These are phyloP conservation scores for Masticophis lateralis DNA, from an alignment of 2,797 vertebrate species.

Conservation along the genomic window DNA sequence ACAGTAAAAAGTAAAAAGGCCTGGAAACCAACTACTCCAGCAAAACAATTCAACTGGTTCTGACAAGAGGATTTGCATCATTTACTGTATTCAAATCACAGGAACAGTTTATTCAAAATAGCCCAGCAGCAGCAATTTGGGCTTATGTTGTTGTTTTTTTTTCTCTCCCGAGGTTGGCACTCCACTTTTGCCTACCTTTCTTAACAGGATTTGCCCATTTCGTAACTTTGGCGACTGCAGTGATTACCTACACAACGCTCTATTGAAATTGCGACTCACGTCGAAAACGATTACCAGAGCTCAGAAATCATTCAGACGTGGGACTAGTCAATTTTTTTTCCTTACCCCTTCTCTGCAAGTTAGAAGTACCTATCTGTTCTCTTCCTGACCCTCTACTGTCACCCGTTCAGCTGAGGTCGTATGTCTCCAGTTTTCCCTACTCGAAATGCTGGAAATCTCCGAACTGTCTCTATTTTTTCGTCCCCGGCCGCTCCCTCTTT, in stretches of 20 bases:
- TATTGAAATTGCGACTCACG: background rate
- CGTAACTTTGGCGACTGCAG: background rate
- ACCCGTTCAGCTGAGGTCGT: background rate
- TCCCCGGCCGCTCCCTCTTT: background rate
- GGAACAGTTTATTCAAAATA: background rate
- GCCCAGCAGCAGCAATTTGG: background rate
- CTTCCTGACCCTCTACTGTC: background rate
- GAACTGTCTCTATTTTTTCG: background rate
- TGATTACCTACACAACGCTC: background rate
- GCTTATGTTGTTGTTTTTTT: background rate
- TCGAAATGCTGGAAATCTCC: background rate
- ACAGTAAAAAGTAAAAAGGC: background rate
- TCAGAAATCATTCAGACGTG: background rate
- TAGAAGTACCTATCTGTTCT: background rate
- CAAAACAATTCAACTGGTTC: background rate
- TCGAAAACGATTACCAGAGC: background rate
- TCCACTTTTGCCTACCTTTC: background rate
- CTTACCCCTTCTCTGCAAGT: background rate
- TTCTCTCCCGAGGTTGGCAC: background rate
- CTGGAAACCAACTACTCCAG: background rate
- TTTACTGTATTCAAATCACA: background rate
- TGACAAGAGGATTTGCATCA: background rate
- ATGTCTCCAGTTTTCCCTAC: background rate
- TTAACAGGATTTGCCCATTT: background rate
- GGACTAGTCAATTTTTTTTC: no score